Percentiles rank a stretch among this genome's conserved stretches.
Conservation (phyloP, 2,888 invertebrate genomes). For the Itoplectis maculator region DNA sequence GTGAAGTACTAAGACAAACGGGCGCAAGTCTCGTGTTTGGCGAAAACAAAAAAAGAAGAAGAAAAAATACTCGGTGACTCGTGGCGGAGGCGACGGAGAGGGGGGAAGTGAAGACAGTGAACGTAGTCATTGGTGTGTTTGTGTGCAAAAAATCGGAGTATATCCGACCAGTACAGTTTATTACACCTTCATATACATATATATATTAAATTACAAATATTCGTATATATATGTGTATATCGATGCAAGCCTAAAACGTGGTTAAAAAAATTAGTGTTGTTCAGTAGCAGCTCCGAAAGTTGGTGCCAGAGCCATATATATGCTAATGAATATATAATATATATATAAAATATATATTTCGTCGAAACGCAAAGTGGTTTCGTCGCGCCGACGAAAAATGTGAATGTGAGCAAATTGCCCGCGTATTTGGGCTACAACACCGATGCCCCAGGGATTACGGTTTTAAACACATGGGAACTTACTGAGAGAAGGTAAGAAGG, state of each 20-base stretch:
- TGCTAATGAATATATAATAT: background rate
- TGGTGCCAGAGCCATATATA: constrained; percentile 2
- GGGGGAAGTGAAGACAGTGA: constrained; percentile 55
- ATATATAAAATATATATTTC: background rate
- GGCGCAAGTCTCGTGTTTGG: constrained; percentile 45
- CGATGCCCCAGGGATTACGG: constrained; percentile 45
- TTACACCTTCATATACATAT: constrained; percentile 20
- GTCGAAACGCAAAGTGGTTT: background rate
- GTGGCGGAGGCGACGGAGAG: background rate
- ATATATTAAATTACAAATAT: constrained; percentile 30
- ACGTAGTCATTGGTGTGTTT: constrained; percentile 37
- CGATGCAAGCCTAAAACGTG: background rate
- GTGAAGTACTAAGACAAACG: constrained; percentile 36
- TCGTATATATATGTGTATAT: constrained; percentile 27
- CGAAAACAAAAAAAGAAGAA: constrained; percentile 34
- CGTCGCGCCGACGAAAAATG: background rate
- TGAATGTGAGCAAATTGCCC: background rate
- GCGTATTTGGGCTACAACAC: background rate
- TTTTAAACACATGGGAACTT: constrained; percentile 60
- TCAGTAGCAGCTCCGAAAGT: background rate
- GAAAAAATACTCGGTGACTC: background rate
- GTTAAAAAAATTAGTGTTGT: background rate
- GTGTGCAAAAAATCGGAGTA: constrained; percentile 42
- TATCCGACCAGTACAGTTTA: constrained; percentile 50
- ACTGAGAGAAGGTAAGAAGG: constrained; percentile 61